Conservation (phyloP, 2,113 vertebrate genomes). For the Prietella phreatophila region DNA sequence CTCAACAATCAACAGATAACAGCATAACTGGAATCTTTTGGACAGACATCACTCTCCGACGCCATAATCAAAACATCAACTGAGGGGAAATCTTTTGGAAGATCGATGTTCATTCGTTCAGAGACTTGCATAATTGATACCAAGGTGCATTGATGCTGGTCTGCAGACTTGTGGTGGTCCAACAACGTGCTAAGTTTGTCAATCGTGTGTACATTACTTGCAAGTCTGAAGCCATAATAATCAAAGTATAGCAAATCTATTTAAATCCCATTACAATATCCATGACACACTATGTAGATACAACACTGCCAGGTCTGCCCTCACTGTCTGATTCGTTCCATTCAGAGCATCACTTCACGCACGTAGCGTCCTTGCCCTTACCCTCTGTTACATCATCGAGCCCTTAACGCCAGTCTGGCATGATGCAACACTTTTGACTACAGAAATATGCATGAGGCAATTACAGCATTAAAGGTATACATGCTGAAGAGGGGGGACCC, state of each 20-base stretch:
- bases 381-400: conserved; percentile 72
- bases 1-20: background rate
- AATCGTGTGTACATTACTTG: background rate
- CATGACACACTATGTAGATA: conserved; percentile 16
- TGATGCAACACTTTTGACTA: conserved; percentile 62
- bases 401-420: conserved; percentile 54
- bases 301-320: conserved; percentile 13
- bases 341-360: conserved; percentile 31
- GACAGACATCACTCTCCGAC: background rate
- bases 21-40: background rate
- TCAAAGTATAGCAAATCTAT: background rate
- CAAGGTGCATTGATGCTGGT: background rate
- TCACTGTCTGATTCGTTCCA: conserved; percentile 40
- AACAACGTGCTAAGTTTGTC: background rate
- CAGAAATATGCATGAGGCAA: conserved; percentile 39
- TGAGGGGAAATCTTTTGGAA: background rate
- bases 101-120: background rate
- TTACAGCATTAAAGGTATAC: conserved; percentile 18
- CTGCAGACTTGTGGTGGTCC: background rate
- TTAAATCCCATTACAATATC: background rate
- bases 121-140: background rate
- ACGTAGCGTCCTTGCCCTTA: conserved; percentile 62
- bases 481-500: background rate
- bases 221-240: background rate
- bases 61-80: background rate